A percentile compares a stretch with the other conserved stretches of the same genome.
These are phyloP conservation scores for Pseudoatta argentina DNA, from an alignment of 1,140 invertebrate genomes.

Conservation along the genomic window DNA sequence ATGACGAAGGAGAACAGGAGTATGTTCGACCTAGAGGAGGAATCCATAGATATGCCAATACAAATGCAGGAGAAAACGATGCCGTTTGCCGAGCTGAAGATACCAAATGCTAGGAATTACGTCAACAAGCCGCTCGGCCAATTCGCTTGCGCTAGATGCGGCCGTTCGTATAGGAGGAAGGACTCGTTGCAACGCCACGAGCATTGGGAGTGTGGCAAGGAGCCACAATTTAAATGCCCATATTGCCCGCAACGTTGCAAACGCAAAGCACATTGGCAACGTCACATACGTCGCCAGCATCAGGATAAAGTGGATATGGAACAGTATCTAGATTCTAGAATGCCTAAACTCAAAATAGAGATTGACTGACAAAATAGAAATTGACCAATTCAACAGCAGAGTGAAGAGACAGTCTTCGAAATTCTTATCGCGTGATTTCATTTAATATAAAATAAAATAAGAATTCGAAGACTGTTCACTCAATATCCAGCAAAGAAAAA, in stretches of 20 bases:
- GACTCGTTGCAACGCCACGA: conserved; percentile 89
- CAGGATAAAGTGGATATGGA: conserved; percentile 85
- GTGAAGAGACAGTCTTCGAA: background rate
- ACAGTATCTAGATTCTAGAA: conserved; percentile 74
- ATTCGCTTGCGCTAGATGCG: conserved; percentile 88
- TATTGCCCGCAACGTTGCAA: conserved; percentile 89
- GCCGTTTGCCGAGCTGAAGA: conserved; percentile 80
- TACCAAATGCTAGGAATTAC: conserved; percentile 78
- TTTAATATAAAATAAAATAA: background rate
- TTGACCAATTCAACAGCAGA: background rate
- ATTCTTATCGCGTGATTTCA: background rate
- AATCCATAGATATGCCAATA: conserved; percentile 76
- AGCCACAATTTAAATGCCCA: conserved; percentile 89
- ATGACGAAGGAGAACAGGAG: background rate
- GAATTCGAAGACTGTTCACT: background rate
- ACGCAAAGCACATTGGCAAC: conserved; percentile 87
- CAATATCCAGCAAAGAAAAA: background rate
- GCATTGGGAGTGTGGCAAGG: conserved; percentile 90
- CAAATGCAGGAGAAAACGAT: conserved; percentile 69
- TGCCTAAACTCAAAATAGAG: conserved; percentile 55
- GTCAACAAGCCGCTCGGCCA: conserved; percentile 76
- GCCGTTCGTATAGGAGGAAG: conserved; percentile 89
- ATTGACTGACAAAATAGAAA: conserved; percentile 47
- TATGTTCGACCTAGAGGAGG: conserved; percentile 50
- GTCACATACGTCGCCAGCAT: conserved; percentile 88